These are phyloP conservation scores for Campylorhamphus procurvoides DNA, from an alignment of 2,113 vertebrate species.

Conservation along the genomic window DNA sequence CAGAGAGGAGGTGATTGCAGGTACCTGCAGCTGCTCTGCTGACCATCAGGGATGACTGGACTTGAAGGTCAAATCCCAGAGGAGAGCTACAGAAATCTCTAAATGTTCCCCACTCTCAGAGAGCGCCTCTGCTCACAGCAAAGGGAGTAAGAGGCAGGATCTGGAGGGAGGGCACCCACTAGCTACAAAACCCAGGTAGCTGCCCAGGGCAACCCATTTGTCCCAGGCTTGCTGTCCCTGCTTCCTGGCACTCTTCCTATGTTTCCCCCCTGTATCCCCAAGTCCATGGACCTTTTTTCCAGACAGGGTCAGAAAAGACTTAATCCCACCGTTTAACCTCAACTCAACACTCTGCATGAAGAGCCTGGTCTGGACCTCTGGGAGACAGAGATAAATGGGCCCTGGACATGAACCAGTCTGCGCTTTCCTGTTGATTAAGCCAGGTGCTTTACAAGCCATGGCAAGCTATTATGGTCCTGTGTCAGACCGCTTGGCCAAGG, in stretches of 20 bases:
- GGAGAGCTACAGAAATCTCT: neutral
- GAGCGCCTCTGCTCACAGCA: neutral
- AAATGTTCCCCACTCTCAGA: neutral
- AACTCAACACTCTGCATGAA: rapidly evolving
- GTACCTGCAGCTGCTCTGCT: neutral
- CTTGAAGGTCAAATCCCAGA: neutral
- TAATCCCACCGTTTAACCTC: neutral
- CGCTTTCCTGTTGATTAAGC: rapidly evolving
- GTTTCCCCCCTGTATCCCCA: neutral
- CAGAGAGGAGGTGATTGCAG: neutral
- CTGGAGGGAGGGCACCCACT: rapidly evolving
- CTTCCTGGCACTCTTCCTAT: neutral
- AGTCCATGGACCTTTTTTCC: neutral
- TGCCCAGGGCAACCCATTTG: neutral
- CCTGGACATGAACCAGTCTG: neutral
- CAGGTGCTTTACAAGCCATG: neutral
- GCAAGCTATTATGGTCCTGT: neutral
- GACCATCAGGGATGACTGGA: neutral
- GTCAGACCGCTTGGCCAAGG: neutral
- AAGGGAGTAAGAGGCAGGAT: neutral
- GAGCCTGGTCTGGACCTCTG: neutral
- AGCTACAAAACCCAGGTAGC: rapidly evolving
- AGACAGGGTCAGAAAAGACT: neutral
- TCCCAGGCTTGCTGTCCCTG: neutral
- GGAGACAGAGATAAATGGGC: neutral